A percentile compares a stretch with the other conserved stretches of the same genome.
phyloP scores from a whole-genome alignment of 2,113 vertebrate genomes.

The Benitochromis conjunctus region DNA sequence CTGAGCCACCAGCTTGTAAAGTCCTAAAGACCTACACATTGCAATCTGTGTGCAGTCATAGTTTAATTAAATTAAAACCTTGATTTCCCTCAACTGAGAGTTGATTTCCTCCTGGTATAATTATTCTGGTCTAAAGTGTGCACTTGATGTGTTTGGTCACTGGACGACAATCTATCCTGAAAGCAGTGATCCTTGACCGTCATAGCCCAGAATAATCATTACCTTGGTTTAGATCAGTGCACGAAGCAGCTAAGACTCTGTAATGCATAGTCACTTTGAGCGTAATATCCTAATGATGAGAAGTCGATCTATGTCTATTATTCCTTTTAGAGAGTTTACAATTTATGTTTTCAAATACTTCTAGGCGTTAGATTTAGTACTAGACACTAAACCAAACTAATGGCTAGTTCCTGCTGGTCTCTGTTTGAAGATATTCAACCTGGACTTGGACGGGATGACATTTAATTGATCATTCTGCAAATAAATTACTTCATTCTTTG shows the following conservation, averaged over 20 bases:
- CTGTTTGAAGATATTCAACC: neutral
- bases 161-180: conserved; percentile 49
- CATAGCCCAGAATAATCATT: conserved; percentile 7
- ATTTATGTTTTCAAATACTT: neutral
- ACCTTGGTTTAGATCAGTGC: neutral
- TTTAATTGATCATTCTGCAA: neutral
- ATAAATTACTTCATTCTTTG: neutral
- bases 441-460: neutral
- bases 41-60: conserved; percentile 26
- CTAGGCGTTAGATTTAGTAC: neutral
- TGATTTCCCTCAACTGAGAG: conserved; percentile 59
- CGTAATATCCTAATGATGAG: neutral
- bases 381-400: neutral
- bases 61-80: conserved; percentile 71
- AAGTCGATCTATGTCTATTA: neutral
- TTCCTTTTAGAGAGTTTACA: neutral
- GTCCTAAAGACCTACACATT: conserved; percentile 46
- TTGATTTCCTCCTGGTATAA: conserved; percentile 61
- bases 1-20: conserved; percentile 53
- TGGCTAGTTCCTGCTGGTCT: neutral
- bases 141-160: conserved; percentile 40
- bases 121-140: conserved; percentile 39
- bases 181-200: conserved; percentile 55
- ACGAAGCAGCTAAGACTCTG: neutral
- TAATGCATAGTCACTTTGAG: neutral